A percentile compares a stretch with the other conserved stretches of the same genome.
These are phyloP conservation scores for Halcyon chelicuti DNA, from an alignment of 2,797 vertebrate species.

Conservation along the genomic window DNA sequence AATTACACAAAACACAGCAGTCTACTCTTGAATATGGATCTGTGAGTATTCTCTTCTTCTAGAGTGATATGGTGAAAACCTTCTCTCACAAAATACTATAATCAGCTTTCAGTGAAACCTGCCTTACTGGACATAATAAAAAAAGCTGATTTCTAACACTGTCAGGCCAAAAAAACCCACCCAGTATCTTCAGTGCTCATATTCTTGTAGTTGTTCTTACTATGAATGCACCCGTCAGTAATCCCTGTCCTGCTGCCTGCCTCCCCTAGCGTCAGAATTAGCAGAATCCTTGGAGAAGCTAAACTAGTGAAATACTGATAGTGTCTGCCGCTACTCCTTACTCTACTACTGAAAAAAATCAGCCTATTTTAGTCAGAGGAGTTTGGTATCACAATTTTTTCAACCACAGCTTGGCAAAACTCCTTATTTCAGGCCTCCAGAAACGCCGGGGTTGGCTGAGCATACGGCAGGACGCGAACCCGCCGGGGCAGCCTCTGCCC, in stretches of 20 bases:
- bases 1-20: neutral
- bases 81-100: neutral
- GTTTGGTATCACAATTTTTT: neutral
- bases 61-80: neutral
- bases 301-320: neutral
- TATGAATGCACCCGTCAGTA: neutral
- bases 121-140: neutral
- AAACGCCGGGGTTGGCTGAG: neutral
- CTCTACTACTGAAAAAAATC: neutral
- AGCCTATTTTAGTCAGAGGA: neutral
- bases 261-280: neutral
- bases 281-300: neutral
- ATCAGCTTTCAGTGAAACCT: constrained; percentile 15
- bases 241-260: neutral
- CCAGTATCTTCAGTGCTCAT: neutral
- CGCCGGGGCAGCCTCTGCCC: neutral
- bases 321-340: neutral
- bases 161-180: neutral
- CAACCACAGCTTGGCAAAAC: neutral
- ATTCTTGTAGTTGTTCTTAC: neutral
- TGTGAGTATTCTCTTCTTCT: neutral
- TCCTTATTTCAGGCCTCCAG: neutral
- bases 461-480: fast-evolving
- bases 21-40: neutral
- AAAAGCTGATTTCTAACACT: neutral